Conservation (phyloP, 2,113 vertebrate species). For the Syrmaticus mikado region DNA sequence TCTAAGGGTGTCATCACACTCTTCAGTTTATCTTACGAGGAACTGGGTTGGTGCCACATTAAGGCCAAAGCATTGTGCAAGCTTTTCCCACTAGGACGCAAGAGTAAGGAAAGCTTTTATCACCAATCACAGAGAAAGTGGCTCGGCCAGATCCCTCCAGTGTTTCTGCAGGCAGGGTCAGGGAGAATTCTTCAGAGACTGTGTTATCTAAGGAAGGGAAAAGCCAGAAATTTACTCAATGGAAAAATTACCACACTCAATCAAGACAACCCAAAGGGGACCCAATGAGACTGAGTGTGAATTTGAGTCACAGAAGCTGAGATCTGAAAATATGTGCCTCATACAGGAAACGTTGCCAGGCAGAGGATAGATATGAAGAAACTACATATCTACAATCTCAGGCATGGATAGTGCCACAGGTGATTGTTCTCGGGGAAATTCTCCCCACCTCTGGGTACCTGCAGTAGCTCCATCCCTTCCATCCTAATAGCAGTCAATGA, state of each 20-base stretch:
- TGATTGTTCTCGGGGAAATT: neutral
- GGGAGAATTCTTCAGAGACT: slow-evolving; percentile 48
- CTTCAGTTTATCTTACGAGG: neutral
- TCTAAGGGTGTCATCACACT: neutral
- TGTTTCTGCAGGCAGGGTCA: slow-evolving; percentile 54
- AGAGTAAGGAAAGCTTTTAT: neutral
- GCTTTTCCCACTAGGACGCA: neutral
- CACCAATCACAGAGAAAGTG: slow-evolving; percentile 52
- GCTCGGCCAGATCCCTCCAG: slow-evolving; percentile 54
- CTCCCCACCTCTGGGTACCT: neutral
- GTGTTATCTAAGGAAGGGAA: slow-evolving; percentile 48
- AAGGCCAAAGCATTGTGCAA: neutral
- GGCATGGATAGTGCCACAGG: neutral
- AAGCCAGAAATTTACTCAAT: neutral
- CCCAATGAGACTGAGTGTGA: neutral
- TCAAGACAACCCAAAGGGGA: neutral
- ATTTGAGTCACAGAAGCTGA: neutral
- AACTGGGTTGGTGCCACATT: neutral
- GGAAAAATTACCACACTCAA: neutral
- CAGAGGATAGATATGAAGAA: neutral
- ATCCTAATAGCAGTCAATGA: neutral
- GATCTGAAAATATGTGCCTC: neutral
- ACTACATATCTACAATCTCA: neutral
- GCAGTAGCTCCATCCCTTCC: neutral
- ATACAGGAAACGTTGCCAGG: neutral